These are phyloP conservation scores for Anarhynchus alexandrinus DNA, from an alignment of 2,113 vertebrate genomes.

Conservation along the genomic window DNA sequence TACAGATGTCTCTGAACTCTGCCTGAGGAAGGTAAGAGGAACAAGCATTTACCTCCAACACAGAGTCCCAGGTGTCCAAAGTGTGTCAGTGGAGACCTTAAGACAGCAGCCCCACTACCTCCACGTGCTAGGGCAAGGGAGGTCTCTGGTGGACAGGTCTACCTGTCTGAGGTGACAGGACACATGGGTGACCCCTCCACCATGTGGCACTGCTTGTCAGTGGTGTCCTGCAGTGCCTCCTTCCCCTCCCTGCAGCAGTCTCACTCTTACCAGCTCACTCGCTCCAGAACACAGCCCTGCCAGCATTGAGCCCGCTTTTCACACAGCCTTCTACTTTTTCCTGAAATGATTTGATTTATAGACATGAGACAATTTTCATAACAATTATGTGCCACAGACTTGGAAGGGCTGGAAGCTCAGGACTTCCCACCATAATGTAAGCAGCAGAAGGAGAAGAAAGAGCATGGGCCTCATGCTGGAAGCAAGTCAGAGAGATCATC, in stretches of 20 bases:
- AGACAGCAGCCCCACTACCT: background rate
- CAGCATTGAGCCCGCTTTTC: background rate
- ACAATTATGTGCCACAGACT: background rate
- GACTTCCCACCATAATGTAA: background rate
- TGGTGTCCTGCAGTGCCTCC: background rate
- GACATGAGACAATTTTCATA: background rate
- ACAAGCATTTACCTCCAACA: background rate
- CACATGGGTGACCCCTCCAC: background rate
- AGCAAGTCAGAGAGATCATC: background rate
- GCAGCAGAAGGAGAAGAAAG: background rate
- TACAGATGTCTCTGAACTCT: background rate
- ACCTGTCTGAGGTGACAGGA: background rate
- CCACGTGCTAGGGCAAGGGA: background rate
- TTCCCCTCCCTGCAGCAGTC: background rate
- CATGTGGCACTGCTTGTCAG: background rate
- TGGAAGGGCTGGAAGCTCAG: background rate
- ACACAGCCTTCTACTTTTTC: background rate
- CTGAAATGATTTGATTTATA: accelerated
- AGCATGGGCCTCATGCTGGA: background rate
- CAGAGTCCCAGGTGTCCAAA: background rate
- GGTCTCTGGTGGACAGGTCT: background rate
- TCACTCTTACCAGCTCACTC: background rate
- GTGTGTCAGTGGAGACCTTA: too few species aligned
- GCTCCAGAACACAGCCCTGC: background rate
- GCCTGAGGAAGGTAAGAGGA: background rate